Base-by-base conservation (phyloP, 2,888 invertebrate species). In the Chloroclysta siterata region DNA sequence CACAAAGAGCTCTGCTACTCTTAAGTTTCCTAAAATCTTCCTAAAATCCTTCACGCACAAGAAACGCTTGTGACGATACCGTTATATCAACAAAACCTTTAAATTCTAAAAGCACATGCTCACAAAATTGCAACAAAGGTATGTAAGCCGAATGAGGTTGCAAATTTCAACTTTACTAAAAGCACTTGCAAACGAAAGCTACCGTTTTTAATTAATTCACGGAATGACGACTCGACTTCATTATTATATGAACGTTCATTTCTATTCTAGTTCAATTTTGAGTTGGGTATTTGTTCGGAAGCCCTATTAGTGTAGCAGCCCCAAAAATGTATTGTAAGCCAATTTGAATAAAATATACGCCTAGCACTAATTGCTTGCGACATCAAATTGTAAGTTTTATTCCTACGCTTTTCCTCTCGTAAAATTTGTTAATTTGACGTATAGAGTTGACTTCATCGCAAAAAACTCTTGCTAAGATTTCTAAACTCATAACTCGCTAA, bases 101-200 rank as follows among this genome's bases (percentile, higher is more conserved):
- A 22, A 39, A 39, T 39, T 39, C 36, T 10, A 46, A 53, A 53
- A 53, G 41, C n/a, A n/a, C 5, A 59, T 52, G 50, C 15, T 13
- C 44, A 36, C 41, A 48, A 59, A 65, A 63, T 44, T 68, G 66
- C 63, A 66, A 68, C 69, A 66, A 61, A 66, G 68, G 63, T 65
- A 62, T 48, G 56, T 63, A 66, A 68, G 59, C 64, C 63, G 56
- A 73, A 67, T 59, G 60, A 60, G 65, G 53, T 53, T 58, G 51
- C 57, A 63, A 68, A 66, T 73, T 68, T 72, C 71, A 75, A 71
- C 65, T 74, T 74, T 64, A 58, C 65, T 64, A 71, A 68, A 69
- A 68, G 65, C 60, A 66, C 60, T 66, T 60, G 39, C 53, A 54
- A 63, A 63, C 64, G 58, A 72, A 73, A 73, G 46, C 61, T 22